Evolutionary conservation across 1,140 invertebrate species (phyloP).

Genomic region (Pseudachorutes palmiensis): DNA sequence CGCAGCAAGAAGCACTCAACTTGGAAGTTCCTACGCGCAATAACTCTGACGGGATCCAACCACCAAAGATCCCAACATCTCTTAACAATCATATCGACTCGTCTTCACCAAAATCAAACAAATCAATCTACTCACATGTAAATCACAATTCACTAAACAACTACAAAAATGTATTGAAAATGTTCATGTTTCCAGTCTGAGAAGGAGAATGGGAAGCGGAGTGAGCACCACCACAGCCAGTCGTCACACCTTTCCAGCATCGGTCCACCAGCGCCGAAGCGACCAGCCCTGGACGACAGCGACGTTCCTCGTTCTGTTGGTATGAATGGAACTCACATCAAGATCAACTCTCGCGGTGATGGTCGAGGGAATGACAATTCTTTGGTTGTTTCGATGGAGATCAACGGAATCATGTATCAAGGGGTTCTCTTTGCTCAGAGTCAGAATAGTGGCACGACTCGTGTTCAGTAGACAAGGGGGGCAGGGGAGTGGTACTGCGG

Average conservation of each 20-base stretch:
- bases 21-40: constrained; percentile 45
- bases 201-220: constrained; percentile 54
- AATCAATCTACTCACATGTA: constrained; percentile 9
- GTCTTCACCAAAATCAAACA: constrained; percentile 11
- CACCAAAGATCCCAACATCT: constrained; percentile 27
- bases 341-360: constrained; percentile 72
- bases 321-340: constrained; percentile 64
- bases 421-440: constrained; percentile 73
- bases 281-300: constrained; percentile 44
- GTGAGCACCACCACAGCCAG: constrained; percentile 45
- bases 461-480: constrained; percentile 6
- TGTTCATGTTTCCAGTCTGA: constrained; percentile 28
- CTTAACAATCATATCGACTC: not conserved
- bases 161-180: no score
- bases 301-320: constrained; percentile 38
- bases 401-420: constrained; percentile 86
- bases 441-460: constrained; percentile 14
- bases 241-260: constrained; percentile 35
- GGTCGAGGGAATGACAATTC: constrained; percentile 69
- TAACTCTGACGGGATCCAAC: constrained; percentile 41
- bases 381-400: constrained; percentile 87
- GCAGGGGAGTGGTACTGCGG: no score
- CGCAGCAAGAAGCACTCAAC: constrained; percentile 48
- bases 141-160: not conserved
- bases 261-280: constrained; percentile 43